Conservation (phyloP, 2,888 invertebrate species). For the Teleogryllus oceanicus region DNA sequence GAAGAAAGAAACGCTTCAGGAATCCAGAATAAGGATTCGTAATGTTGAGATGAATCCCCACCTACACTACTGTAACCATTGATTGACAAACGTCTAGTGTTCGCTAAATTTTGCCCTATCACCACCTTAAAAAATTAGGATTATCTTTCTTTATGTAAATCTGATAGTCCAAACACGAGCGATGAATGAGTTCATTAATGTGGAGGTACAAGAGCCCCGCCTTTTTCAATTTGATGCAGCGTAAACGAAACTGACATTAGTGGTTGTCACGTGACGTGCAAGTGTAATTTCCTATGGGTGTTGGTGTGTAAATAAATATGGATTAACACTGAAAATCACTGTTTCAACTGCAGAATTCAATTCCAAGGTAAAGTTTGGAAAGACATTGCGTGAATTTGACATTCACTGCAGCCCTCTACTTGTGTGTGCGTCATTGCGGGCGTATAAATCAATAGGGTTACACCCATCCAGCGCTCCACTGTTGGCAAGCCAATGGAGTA, state of each 20-base stretch:
- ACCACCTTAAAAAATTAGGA: neutral
- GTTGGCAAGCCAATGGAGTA: slow-evolving; percentile 32
- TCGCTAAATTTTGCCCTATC: neutral
- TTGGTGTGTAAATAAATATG: slow-evolving; percentile 12
- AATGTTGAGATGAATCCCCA: too few relatives aligned
- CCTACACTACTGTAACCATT: neutral
- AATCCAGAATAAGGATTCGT: too few relatives aligned
- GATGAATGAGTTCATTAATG: too few relatives aligned
- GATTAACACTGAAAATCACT: neutral
- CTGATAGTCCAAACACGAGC: too few relatives aligned
- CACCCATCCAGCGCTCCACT: slow-evolving; percentile 34
- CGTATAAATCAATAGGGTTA: slow-evolving; percentile 36
- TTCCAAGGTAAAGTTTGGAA: neutral
- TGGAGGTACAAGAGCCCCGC: too few relatives aligned
- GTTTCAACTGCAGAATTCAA: neutral
- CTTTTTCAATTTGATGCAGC: neutral
- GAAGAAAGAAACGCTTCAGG: neutral
- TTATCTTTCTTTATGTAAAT: too few relatives aligned
- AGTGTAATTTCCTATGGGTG: slow-evolving; percentile 23
- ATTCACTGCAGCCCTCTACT: neutral
- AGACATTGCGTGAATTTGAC: neutral
- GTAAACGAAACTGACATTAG: neutral
- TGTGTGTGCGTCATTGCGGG: neutral
- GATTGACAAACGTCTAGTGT: neutral
- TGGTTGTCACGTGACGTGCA: slow-evolving; percentile 27